Percentiles rank a stretch among this genome's conserved stretches.
Evolutionary conservation across 1,140 invertebrate genomes (phyloP).

Genomic region (Eciton burchellii): DNA sequence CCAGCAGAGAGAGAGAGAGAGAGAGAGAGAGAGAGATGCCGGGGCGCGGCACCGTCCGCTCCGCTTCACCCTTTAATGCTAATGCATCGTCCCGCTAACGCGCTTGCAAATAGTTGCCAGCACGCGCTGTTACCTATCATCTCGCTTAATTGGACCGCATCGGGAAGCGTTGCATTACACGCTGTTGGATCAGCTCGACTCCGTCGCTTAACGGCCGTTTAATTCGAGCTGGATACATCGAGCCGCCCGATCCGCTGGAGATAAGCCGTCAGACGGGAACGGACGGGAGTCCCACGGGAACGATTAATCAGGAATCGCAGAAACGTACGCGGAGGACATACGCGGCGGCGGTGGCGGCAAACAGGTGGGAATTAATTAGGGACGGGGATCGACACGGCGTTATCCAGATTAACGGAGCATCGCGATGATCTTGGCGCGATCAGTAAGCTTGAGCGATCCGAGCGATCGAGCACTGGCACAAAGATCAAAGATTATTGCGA

Average conservation of each 20-base stretch:
- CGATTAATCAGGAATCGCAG: not conserved
- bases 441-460: no score
- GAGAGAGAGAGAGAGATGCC: constrained; percentile 30
- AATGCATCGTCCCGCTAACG: constrained; percentile 38
- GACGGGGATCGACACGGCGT: not conserved
- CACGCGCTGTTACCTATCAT: constrained; percentile 25
- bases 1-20: constrained; percentile 29
- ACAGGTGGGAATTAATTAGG: not conserved
- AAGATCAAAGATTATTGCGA: not conserved
- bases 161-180: not conserved
- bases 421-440: not conserved
- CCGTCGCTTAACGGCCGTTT: constrained; percentile 16
- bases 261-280: not conserved
- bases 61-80: constrained; percentile 31
- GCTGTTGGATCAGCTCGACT: not conserved
- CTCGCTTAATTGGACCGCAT: constrained; percentile 30
- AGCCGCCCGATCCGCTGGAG: not conserved
- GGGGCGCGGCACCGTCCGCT: constrained; percentile 32
- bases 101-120: not conserved
- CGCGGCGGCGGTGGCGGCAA: not conserved
- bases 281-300: not conserved
- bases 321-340: not conserved
- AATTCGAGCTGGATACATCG: not conserved
- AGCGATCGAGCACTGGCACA: not conserved
- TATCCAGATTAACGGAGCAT: not conserved